Evolutionary conservation across 1,140 invertebrate species (phyloP).

Genomic region (Trichonephila clavata): DNA sequence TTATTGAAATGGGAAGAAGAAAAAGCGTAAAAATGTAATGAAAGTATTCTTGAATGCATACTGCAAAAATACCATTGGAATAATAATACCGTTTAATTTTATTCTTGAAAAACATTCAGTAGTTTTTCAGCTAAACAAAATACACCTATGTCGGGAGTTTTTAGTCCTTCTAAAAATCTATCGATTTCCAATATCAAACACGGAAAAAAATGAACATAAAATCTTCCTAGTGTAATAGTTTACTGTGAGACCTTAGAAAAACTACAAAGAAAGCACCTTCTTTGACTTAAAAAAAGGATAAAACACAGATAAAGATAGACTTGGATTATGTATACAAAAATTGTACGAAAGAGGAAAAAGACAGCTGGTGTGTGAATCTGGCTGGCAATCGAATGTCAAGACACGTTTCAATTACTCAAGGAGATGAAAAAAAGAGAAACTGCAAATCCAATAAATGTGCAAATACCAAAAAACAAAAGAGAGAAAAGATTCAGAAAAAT

Average conservation of each 20-base stretch:
- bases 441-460: slow-evolving; percentile 65
- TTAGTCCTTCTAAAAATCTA: too few species aligned
- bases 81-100: too few species aligned
- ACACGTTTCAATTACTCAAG: slow-evolving; percentile 64
- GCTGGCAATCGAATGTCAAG: slow-evolving; percentile 55
- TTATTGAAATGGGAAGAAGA: too few species aligned
- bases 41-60: too few species aligned
- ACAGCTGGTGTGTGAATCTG: slow-evolving; percentile 28
- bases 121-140: too few species aligned
- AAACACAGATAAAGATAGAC: slow-evolving; percentile 51
- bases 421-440: slow-evolving; percentile 45
- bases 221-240: slow-evolving; percentile 13
- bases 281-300: slow-evolving; percentile 36
- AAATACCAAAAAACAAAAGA: slow-evolving; percentile 51
- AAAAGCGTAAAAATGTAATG: too few species aligned
- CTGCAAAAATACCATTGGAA: too few species aligned
- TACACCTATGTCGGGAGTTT: too few species aligned
- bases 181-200: not conserved
- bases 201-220: slow-evolving; percentile 18
- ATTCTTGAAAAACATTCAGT: too few species aligned
- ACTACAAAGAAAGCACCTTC: not conserved
- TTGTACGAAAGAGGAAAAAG: not conserved
- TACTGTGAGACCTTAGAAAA: not conserved
- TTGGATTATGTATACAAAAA: slow-evolving; percentile 22
- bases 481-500: not conserved